Conservation (phyloP, 2,113 vertebrate species). For the Gracilinanus agilis region DNA sequence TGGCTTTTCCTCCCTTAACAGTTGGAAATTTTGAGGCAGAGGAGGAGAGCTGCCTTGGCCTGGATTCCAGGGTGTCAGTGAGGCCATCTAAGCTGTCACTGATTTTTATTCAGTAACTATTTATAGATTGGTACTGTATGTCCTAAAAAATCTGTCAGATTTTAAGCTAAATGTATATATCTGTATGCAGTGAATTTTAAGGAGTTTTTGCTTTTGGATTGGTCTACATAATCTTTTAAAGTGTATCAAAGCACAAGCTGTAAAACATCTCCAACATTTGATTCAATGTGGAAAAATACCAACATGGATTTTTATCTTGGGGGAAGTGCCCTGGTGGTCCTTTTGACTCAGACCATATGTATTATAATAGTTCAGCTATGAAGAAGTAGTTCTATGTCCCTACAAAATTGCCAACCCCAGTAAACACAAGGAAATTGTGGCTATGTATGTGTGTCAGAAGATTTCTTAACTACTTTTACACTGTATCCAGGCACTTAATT, state of each 20-base stretch:
- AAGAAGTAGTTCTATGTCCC: conserved; percentile 66
- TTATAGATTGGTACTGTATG: background rate
- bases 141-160: conserved; percentile 23
- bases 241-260: background rate
- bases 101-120: background rate
- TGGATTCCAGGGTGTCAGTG: background rate
- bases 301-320: conserved; percentile 49
- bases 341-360: conserved; percentile 41
- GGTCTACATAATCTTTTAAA: conserved; percentile 9
- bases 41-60: background rate
- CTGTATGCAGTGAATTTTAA: background rate
- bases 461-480: conserved; percentile 58
- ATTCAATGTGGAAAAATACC: conserved; percentile 19
- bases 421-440: conserved; percentile 66
- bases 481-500: background rate
- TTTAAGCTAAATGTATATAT: background rate
- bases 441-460: conserved; percentile 18
- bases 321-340: conserved; percentile 22
- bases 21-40: conserved; percentile 26
- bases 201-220: background rate
- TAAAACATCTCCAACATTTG: conserved; percentile 42
- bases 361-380: conserved; percentile 19
- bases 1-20: background rate
- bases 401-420: conserved; percentile 58
- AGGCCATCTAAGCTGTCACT: background rate